A percentile compares a stretch with the other conserved stretches of the same genome.
Conservation (phyloP, 2,797 vertebrate genomes). For the Anguilla marmorata region DNA sequence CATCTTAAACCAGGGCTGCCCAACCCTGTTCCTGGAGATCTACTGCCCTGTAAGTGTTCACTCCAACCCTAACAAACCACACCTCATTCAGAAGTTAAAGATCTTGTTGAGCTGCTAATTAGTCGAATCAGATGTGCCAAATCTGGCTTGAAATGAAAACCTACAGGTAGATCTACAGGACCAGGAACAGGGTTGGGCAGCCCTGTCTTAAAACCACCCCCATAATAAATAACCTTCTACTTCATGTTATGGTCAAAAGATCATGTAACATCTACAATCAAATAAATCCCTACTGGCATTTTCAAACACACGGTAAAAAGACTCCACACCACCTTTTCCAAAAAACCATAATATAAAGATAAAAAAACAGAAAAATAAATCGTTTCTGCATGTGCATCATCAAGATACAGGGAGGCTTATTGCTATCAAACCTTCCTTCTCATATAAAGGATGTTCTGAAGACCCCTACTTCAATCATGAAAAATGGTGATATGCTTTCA, state of each 20-base stretch:
- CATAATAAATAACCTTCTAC: background rate
- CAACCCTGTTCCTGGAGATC: too few species aligned
- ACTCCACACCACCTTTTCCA: background rate
- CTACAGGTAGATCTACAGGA: too few species aligned
- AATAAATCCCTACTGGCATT: background rate
- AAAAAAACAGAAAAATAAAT: background rate
- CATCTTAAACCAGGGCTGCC: background rate
- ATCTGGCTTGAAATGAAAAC: too few species aligned
- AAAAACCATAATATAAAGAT: background rate
- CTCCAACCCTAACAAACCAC: too few species aligned
- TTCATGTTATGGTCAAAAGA: background rate
- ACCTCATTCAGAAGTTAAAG: too few species aligned
- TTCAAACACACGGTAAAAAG: background rate
- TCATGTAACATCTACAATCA: background rate
- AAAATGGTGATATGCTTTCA: background rate
- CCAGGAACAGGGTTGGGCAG: too few species aligned
- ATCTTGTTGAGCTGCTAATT: too few species aligned
- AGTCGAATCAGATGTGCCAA: too few species aligned
- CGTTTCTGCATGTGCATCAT: background rate
- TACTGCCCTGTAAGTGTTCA: too few species aligned
- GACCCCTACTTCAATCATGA: background rate
- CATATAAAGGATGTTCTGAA: background rate
- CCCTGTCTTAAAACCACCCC: background rate
- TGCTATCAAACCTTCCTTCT: background rate
- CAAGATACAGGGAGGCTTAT: constrained; percentile 6